These are phyloP conservation scores for Epizoanthus illoricatus DNA, from an alignment of 92 coral and sea anemone genomes.

Conservation along the genomic window DNA sequence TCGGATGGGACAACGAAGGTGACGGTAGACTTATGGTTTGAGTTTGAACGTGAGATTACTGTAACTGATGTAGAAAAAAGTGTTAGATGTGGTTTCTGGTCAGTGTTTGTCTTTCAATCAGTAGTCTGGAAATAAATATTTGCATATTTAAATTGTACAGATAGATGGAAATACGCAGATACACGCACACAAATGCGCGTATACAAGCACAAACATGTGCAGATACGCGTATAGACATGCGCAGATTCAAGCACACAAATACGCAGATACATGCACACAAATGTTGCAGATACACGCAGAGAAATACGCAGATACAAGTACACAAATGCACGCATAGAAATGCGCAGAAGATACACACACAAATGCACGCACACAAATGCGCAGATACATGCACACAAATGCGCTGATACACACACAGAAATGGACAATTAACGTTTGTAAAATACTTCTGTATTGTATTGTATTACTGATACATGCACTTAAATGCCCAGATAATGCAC, in stretches of 20 bases:
- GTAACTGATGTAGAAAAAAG: not conserved
- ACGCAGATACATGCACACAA: no score
- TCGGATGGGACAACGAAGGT: constrained; percentile 22
- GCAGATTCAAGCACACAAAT: not conserved
- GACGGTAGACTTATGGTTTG: constrained; percentile 24
- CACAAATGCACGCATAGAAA: not conserved
- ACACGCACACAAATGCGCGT: not conserved
- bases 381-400: not conserved
- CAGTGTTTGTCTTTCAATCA: not conserved
- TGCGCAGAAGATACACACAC: not conserved
- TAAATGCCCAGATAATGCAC: not conserved
- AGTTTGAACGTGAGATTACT: constrained; percentile 5
- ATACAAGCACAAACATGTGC: not conserved
- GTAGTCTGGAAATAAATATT: not conserved
- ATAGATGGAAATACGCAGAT: not conserved
- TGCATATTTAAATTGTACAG: not conserved
- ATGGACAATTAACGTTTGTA: no score
- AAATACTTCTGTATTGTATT: no score
- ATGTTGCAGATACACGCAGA: not conserved
- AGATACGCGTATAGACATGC: not conserved
- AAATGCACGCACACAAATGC: no score
- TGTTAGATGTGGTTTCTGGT: no score
- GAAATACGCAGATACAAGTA: not conserved
- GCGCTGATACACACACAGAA: not conserved
- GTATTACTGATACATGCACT: not conserved